Percentiles rank a stretch among this genome's conserved stretches.
Conservation (phyloP, 2,113 vertebrate genomes). For the Gnathonemus longibarbis region DNA sequence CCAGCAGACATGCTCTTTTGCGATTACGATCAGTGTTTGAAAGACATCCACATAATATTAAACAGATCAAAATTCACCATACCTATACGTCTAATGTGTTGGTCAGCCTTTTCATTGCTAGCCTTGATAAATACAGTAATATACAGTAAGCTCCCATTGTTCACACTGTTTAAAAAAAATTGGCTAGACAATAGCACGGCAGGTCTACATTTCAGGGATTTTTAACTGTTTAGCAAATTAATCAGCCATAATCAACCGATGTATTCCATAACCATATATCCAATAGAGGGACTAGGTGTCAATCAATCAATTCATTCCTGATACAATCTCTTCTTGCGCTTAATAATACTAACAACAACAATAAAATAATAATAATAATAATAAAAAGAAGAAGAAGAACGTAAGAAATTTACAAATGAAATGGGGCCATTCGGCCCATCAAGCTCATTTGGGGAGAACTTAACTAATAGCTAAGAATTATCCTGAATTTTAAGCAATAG, state of each 20-base stretch:
- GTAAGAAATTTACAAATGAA: too few relatives aligned
- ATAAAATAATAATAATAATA: too few relatives aligned
- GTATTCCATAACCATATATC: background rate
- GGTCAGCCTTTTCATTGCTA: background rate
- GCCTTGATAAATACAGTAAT: background rate
- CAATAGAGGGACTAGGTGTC: background rate
- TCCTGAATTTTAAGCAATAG: background rate
- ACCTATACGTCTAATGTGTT: background rate
- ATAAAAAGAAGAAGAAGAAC: too few relatives aligned
- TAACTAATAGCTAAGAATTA: background rate
- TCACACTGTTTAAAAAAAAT: background rate
- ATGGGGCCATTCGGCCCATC: too few relatives aligned
- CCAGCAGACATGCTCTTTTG: background rate
- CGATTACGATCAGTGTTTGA: background rate
- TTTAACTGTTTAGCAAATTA: background rate
- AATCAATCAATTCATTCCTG: background rate
- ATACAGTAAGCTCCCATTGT: too few relatives aligned
- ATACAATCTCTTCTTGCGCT: background rate
- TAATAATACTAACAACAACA: background rate
- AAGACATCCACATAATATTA: background rate
- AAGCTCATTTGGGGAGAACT: too few relatives aligned
- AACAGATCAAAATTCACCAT: background rate
- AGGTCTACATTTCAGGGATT: background rate
- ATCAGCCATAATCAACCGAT: background rate
- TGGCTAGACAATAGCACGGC: background rate